phyloP scores from a whole-genome alignment of 2,888 invertebrate genomes.

The Helicoverpa assulta region DNA sequence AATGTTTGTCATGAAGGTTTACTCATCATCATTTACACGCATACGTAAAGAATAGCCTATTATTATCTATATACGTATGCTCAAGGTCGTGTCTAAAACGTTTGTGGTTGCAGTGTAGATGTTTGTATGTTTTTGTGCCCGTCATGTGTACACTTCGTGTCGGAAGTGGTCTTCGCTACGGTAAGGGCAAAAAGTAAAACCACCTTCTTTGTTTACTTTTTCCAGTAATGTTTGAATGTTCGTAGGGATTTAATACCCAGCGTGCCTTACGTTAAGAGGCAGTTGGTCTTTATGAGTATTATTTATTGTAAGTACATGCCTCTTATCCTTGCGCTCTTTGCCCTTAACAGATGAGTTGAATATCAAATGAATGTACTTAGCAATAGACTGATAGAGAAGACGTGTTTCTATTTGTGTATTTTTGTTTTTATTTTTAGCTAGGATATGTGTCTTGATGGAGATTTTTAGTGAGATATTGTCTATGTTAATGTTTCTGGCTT shows the following conservation, averaged over 20 bases:
- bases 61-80: conserved; percentile 29
- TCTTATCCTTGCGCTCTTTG: conserved; percentile 53
- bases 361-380: conserved; percentile 44
- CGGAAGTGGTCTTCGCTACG: conserved; percentile 61
- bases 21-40: conserved; percentile 18
- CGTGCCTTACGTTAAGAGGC: conserved; percentile 9
- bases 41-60: conserved; percentile 30
- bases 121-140: conserved; percentile 35
- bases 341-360: conserved; percentile 52
- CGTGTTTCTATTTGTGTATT: conserved; percentile 28
- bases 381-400: conserved; percentile 23
- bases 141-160: conserved; percentile 52
- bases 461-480: conserved; percentile 23
- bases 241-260: conserved; percentile 26
- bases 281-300: conserved; percentile 33
- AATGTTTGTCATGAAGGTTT: conserved; percentile 27
- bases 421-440: conserved; percentile 18
- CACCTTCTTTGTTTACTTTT: conserved; percentile 56
- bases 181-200: conserved; percentile 51
- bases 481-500: conserved; percentile 24
- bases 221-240: conserved; percentile 45
- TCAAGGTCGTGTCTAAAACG: conserved; percentile 45
- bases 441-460: conserved; percentile 3
- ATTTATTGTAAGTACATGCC: conserved; percentile 19
- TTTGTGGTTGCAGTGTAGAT: conserved; percentile 28